A percentile compares a stretch with the other conserved stretches of the same genome.
phyloP scores from a whole-genome alignment of 2,888 invertebrate species.

The Mycogona germanica region DNA sequence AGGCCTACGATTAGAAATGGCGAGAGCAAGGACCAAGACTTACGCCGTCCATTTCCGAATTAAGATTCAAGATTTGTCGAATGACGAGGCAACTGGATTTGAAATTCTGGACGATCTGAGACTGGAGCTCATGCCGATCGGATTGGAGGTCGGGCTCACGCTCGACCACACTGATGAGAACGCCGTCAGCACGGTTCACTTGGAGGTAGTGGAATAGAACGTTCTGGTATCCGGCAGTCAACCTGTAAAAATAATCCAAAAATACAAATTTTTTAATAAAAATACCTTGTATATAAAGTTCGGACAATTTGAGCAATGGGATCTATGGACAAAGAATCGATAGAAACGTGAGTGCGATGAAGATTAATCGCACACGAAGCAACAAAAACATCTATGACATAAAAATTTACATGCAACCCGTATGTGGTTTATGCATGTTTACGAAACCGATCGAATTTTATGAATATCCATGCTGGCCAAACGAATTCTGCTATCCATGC shows the following conservation, averaged over 20 bases:
- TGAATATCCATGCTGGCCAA: neutral
- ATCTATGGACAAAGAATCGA: too few relatives aligned
- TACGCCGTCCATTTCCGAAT: constrained; percentile 30
- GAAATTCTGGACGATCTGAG: constrained; percentile 55
- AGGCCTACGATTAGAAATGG: too few relatives aligned
- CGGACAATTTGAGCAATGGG: too few relatives aligned
- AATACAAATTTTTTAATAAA: neutral
- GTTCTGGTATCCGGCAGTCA: constrained; percentile 55
- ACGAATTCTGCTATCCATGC: neutral
- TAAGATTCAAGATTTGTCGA: constrained; percentile 56
- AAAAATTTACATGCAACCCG: too few relatives aligned
- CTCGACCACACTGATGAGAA: constrained; percentile 52
- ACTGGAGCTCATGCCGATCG: constrained; percentile 32
- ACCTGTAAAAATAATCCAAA: constrained; percentile 23
- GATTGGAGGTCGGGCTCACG: constrained; percentile 9
- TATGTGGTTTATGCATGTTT: too few relatives aligned
- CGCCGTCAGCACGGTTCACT: constrained; percentile 55
- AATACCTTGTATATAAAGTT: neutral
- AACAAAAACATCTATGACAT: too few relatives aligned
- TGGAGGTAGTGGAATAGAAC: constrained; percentile 63
- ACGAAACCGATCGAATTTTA: neutral
- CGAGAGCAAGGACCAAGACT: neutral
- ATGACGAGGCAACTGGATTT: constrained; percentile 55
- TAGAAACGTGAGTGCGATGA: too few relatives aligned
- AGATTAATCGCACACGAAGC: too few relatives aligned